Evolutionary conservation across 2,888 invertebrate species (phyloP).

Genomic region (Lasioglossum calceatum): DNA sequence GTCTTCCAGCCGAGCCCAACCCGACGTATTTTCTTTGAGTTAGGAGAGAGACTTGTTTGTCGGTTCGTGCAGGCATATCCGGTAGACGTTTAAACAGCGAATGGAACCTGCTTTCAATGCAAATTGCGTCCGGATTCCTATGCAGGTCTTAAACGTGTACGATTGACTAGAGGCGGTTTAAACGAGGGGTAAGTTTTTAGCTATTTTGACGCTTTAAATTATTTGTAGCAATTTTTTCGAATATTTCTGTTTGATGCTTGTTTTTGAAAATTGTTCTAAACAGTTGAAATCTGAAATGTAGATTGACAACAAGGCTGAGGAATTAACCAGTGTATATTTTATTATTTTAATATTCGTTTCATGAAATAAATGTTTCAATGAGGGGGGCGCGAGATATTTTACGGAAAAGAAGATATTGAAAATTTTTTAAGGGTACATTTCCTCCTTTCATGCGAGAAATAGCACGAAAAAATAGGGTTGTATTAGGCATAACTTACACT

Average conservation of each 20-base stretch:
- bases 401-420: no score
- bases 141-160: background rate
- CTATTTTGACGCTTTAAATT: background rate
- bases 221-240: no score
- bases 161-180: background rate
- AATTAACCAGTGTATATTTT: background rate
- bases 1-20: slow-evolving; percentile 21
- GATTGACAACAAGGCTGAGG: background rate
- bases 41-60: slow-evolving; percentile 37
- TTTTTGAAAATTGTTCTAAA: no score
- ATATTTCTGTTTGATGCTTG: no score
- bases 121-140: slow-evolving; percentile 11
- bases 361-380: background rate
- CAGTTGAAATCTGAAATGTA: background rate
- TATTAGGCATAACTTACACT: no score
- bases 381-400: background rate
- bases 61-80: slow-evolving; percentile 17
- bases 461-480: no score
- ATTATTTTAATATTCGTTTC: background rate
- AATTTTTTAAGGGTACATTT: no score
- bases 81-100: slow-evolving; percentile 10
- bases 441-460: no score
- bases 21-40: slow-evolving; percentile 40
- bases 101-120: slow-evolving; percentile 4
- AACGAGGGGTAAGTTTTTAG: background rate